Evolutionary conservation across 2,888 invertebrate genomes (phyloP).

Genomic region (Eristalinus aeneus): DNA sequence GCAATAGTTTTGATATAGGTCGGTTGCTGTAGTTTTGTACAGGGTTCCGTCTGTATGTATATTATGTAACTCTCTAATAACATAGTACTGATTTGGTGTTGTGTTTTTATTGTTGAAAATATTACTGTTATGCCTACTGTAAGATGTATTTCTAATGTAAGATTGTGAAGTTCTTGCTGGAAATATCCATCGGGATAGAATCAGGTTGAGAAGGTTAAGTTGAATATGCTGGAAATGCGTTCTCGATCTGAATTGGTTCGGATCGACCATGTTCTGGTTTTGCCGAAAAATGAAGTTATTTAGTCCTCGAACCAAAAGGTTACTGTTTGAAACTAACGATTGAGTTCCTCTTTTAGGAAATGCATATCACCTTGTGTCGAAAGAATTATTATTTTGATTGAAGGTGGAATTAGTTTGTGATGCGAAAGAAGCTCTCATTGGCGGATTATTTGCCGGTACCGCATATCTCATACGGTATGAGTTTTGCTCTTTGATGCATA

Average conservation of each 20-base stretch:
- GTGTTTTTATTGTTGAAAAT: neutral
- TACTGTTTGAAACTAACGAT: neutral
- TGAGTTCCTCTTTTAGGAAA: too few species aligned
- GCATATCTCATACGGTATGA: neutral
- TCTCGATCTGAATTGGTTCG: neutral
- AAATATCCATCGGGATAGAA: constrained; percentile 19
- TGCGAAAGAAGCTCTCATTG: neutral
- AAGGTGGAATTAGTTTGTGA: neutral
- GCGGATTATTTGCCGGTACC: neutral
- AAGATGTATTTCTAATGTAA: neutral
- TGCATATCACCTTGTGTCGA: too few species aligned
- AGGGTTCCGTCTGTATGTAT: constrained; percentile 13
- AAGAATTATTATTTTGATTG: neutral
- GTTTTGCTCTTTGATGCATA: constrained; percentile 13
- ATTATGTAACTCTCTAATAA: constrained; percentile 4
- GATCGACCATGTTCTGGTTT: neutral
- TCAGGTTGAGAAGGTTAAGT: neutral
- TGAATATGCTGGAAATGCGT: neutral
- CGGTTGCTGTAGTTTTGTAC: neutral
- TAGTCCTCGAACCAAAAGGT: neutral
- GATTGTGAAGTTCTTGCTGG: constrained; percentile 13
- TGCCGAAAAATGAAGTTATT: neutral
- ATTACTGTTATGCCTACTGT: neutral
- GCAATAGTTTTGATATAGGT: neutral
- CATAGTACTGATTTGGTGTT: neutral